Evolutionary conservation across 2,113 vertebrate species (phyloP).

Genomic region (Numenius arquata): DNA sequence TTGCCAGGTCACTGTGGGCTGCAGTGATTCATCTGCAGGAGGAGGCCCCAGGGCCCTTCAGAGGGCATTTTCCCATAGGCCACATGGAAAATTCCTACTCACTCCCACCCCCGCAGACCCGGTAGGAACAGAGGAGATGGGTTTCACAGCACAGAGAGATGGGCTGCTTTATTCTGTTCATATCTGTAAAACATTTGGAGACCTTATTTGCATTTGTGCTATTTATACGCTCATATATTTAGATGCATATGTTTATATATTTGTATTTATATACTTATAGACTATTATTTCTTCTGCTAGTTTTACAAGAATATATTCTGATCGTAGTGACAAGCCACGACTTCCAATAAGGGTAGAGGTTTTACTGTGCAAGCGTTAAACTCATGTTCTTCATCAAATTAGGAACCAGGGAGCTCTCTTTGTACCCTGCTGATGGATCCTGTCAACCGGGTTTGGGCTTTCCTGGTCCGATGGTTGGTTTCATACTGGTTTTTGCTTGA

Average conservation of each 20-base stretch:
- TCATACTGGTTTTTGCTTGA: background rate
- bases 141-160: background rate
- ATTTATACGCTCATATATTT: background rate
- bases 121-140: background rate
- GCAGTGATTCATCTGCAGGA: background rate
- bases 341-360: background rate
- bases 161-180: background rate
- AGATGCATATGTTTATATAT: too few species aligned
- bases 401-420: background rate
- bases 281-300: background rate
- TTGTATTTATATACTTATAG: background rate
- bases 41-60: background rate
- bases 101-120: background rate
- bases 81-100: constrained; percentile 32
- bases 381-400: background rate
- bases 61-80: background rate
- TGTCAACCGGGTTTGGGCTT: background rate
- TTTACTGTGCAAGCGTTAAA: background rate
- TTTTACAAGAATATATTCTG: background rate
- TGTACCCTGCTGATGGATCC: background rate
- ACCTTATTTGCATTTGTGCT: background rate
- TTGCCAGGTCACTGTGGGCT: background rate
- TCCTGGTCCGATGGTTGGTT: background rate
- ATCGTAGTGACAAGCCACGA: background rate
- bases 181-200: background rate